Evolutionary conservation across 2,113 vertebrate genomes (phyloP).

Genomic region (Excalfactoria chinensis): DNA sequence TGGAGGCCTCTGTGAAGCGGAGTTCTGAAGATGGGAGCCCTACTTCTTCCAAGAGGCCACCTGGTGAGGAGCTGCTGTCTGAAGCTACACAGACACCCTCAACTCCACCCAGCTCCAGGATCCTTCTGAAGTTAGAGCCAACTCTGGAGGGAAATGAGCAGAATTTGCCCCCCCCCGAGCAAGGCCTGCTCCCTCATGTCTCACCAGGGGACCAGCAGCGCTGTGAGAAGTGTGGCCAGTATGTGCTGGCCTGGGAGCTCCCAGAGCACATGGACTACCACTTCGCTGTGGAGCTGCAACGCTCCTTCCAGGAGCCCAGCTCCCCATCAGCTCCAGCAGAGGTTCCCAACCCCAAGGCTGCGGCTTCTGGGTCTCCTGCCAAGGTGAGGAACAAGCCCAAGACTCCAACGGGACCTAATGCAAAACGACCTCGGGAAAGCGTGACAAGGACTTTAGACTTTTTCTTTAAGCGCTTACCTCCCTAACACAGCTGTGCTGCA

Average conservation of each 20-base stretch:
- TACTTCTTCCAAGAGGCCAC: background rate
- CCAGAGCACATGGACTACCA: slow-evolving; percentile 95
- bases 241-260: slow-evolving; percentile 89
- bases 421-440: slow-evolving; percentile 80
- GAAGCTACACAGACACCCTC: background rate
- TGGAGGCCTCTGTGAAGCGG: slow-evolving; percentile 34
- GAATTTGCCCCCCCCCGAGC: slow-evolving; percentile 32
- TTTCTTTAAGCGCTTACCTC: slow-evolving; percentile 87
- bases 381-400: slow-evolving; percentile 82
- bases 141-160: slow-evolving; percentile 18
- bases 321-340: background rate
- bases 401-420: slow-evolving; percentile 69
- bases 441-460: slow-evolving; percentile 83
- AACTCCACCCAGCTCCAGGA: background rate
- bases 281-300: slow-evolving; percentile 92
- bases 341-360: background rate
- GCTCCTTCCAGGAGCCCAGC: slow-evolving; percentile 79
- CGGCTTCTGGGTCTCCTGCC: slow-evolving; percentile 27
- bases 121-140: background rate
- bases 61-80: background rate
- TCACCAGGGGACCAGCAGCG: slow-evolving; percentile 71
- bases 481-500: slow-evolving; percentile 33
- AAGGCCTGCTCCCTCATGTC: background rate
- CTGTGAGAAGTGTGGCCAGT: slow-evolving; percentile 89
- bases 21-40: background rate